Percentiles rank a stretch among this genome's conserved stretches.
These are phyloP conservation scores for Macrochelys suwanniensis DNA, from an alignment of 2,797 vertebrate species.

Conservation along the genomic window DNA sequence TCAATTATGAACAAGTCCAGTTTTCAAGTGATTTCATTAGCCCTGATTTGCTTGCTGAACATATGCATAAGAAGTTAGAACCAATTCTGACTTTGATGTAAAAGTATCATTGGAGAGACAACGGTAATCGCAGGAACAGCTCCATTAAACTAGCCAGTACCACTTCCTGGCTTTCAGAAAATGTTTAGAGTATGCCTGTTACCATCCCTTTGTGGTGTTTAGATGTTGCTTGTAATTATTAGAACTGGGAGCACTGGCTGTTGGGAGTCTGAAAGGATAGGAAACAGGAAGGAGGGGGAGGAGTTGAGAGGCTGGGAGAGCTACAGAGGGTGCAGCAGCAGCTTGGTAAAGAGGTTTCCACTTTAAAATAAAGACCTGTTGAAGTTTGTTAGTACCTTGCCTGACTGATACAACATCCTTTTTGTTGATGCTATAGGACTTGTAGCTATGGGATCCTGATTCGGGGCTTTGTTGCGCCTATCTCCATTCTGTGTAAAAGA, in stretches of 20 bases:
- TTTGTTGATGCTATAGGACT: background rate
- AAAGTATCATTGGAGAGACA: background rate
- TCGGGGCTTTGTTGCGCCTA: background rate
- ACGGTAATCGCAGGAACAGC: background rate
- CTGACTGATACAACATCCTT: no score
- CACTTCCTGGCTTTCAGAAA: background rate
- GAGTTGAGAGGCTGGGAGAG: no score
- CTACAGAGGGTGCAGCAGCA: no score
- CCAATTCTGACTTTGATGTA: background rate
- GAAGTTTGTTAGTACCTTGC: no score
- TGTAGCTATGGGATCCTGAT: background rate
- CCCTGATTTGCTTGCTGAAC: background rate
- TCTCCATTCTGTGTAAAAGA: background rate
- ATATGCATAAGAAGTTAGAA: background rate
- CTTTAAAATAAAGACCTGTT: no score
- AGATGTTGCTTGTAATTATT: no score
- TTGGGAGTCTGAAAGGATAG: no score
- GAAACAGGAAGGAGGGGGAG: no score
- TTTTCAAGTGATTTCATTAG: conserved; percentile 22
- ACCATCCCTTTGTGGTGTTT: background rate
- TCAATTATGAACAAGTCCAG: conserved; percentile 1
- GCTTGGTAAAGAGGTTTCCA: no score
- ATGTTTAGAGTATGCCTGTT: background rate
- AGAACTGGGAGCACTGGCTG: no score
- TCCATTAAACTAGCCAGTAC: background rate